Conservation (phyloP, 2,797 vertebrate genomes). For the Erethizon dorsatum region DNA sequence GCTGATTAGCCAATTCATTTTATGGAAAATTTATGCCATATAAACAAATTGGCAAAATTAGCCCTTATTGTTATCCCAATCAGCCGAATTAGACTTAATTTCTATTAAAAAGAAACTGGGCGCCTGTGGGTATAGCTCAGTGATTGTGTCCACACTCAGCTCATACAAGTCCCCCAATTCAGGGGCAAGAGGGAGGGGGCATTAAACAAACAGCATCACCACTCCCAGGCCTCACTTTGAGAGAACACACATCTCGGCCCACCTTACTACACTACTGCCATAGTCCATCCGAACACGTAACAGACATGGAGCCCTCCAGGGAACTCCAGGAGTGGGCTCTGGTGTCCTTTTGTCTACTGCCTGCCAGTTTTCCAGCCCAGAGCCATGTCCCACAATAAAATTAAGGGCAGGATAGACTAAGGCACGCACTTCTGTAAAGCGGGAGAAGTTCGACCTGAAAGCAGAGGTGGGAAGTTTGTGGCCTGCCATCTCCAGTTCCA, state of each 20-base stretch:
- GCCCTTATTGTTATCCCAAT: background rate
- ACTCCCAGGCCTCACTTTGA: background rate
- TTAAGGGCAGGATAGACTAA: background rate
- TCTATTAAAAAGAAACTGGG: slow-evolving; percentile 20
- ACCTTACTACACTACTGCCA: rapidly evolving
- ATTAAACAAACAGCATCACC: background rate
- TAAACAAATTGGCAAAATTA: slow-evolving; percentile 27
- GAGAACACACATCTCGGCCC: background rate
- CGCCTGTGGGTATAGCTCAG: background rate
- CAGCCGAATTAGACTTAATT: background rate
- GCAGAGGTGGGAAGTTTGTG: background rate
- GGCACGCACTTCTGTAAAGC: background rate
- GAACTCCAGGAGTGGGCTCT: background rate
- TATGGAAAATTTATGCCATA: slow-evolving; percentile 21
- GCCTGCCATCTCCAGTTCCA: too few relatives aligned
- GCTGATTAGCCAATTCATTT: slow-evolving; percentile 12
- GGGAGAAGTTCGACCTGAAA: background rate
- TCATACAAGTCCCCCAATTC: background rate
- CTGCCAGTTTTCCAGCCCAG: background rate
- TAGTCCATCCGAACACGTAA: background rate
- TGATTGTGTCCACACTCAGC: too few relatives aligned
- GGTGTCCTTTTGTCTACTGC: background rate
- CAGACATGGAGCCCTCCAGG: rapidly evolving
- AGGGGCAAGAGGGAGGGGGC: background rate
- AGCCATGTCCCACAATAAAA: background rate